Percentiles rank a stretch among this genome's conserved stretches.
These are phyloP conservation scores for Amniataba percoides DNA, from an alignment of 2,797 vertebrate genomes.

Conservation along the genomic window DNA sequence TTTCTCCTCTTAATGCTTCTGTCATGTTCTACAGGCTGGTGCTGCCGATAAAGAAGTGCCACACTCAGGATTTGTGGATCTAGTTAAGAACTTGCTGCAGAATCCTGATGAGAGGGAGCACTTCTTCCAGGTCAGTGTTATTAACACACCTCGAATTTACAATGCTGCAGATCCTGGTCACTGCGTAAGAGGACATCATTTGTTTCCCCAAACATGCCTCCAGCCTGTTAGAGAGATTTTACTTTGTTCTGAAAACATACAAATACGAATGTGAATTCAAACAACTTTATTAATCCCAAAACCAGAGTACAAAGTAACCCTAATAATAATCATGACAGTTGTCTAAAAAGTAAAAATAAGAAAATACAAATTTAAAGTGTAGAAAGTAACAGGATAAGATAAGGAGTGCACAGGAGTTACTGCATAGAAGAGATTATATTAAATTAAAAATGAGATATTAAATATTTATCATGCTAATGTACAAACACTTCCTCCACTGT, in stretches of 20 bases:
- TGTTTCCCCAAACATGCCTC: not conserved
- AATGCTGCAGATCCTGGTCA: not conserved
- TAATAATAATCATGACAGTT: no score
- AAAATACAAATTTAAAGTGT: no score
- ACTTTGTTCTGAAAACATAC: no score
- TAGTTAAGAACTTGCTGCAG: conserved; percentile 70
- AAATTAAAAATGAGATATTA: no score
- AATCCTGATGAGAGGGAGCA: conserved; percentile 48
- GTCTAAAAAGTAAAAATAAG: no score
- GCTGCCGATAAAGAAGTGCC: conserved; percentile 43
- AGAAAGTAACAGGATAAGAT: no score
- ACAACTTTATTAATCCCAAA: no score
- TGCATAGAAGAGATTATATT: no score
- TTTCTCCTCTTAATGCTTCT: not conserved
- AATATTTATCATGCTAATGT: not conserved
- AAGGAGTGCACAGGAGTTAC: no score
- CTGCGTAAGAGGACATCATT: not conserved
- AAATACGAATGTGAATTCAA: no score
- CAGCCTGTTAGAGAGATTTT: not conserved
- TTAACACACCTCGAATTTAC: not conserved
- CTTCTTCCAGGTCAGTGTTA: conserved; percentile 70
- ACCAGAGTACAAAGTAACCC: no score
- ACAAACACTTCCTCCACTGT: not conserved
- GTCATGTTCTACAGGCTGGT: conserved; percentile 48
- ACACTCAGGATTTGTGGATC: conserved; percentile 74